Evolutionary conservation across 2,113 vertebrate species (phyloP).

Genomic region (Amphilophus citrinellus): DNA sequence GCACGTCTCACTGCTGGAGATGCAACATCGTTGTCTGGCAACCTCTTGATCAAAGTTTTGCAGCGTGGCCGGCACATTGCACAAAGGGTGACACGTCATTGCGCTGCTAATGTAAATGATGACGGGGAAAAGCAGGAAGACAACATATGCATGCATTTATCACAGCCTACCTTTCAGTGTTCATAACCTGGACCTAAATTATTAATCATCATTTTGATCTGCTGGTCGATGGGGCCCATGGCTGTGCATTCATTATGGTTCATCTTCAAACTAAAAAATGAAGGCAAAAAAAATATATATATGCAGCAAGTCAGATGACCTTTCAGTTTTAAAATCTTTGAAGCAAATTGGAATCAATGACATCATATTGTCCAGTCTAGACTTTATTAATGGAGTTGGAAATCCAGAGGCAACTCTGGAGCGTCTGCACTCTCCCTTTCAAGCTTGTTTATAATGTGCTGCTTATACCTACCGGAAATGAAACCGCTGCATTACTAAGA

Average conservation of each 20-base stretch:
- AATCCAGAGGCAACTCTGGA: neutral
- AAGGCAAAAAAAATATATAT: conserved; percentile 9
- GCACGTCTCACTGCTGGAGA: conserved; percentile 77
- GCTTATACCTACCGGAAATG: conserved; percentile 27
- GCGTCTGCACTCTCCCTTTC: neutral
- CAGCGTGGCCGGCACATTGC: conserved; percentile 20
- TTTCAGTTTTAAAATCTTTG: conserved; percentile 35
- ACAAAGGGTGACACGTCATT: neutral
- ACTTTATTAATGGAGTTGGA: conserved; percentile 27
- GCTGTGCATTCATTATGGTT: conserved; percentile 22
- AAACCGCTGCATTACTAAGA: conserved; percentile 20
- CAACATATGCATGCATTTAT: conserved; percentile 49
- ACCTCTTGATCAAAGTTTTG: conserved; percentile 59
- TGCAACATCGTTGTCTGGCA: conserved; percentile 70
- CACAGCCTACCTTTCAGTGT: conserved; percentile 13
- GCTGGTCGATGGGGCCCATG: conserved; percentile 10
- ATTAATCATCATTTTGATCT: conserved; percentile 61
- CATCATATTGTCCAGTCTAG: neutral
- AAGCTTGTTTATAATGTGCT: conserved; percentile 17
- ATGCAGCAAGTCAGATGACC: conserved; percentile 16
- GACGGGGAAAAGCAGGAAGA: conserved; percentile 12
- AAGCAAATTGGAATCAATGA: conserved; percentile 50
- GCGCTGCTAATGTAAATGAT: conserved; percentile 32
- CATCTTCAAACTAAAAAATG: conserved; percentile 34
- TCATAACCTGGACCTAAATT: conserved; percentile 57